Conservation (phyloP, 2,113 vertebrate species). For the Eublepharis macularius region DNA sequence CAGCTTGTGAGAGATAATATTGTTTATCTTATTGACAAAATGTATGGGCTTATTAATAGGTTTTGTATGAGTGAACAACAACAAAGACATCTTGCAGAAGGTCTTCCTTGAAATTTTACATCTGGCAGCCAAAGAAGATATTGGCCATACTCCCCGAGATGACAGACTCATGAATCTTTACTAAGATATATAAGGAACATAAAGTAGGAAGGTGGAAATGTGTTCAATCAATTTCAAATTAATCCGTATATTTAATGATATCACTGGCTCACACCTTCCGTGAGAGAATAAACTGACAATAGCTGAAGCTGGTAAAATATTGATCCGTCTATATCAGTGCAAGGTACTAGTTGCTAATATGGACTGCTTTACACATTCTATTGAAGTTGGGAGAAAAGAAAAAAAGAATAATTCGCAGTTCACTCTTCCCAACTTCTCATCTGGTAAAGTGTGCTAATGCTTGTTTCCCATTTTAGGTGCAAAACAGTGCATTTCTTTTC, state of each 20-base stretch:
- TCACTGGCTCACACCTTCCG: slow-evolving; percentile 23
- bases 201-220: not conserved
- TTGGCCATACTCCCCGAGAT: not conserved
- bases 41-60: slow-evolving; percentile 21
- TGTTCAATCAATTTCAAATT: not conserved
- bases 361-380: not conserved
- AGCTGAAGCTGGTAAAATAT: not conserved
- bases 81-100: slow-evolving; percentile 19
- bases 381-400: not conserved
- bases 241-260: not conserved
- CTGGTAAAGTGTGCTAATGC: not conserved
- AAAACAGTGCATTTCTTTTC: not conserved
- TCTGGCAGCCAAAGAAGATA: slow-evolving; percentile 22
- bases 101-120: not conserved
- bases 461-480: not conserved
- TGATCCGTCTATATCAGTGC: not conserved
- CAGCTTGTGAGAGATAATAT: slow-evolving; percentile 2
- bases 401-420: not conserved
- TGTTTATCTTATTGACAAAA: slow-evolving; percentile 49
- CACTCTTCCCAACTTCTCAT: not conserved
- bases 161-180: slow-evolving; percentile 5
- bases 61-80: slow-evolving; percentile 16
- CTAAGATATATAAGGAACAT: not conserved
- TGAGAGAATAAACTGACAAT: slow-evolving; percentile 9
- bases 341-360: not conserved